Percentiles rank a stretch among this genome's conserved stretches.
Evolutionary conservation across 2,888 invertebrate species (phyloP).

Genomic region (Tetragonula carbonaria): DNA sequence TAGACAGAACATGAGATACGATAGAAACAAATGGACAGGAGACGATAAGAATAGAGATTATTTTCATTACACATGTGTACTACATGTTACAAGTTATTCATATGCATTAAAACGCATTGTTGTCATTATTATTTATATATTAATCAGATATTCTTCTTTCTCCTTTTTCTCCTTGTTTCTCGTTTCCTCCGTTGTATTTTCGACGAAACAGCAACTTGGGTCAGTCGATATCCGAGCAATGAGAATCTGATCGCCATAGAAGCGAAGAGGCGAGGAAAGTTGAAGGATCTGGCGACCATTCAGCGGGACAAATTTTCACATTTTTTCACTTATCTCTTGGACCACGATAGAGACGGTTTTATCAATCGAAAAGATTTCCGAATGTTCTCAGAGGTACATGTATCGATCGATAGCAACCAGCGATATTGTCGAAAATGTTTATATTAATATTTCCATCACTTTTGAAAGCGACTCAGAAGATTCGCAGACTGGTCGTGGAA

Average conservation of each 20-base stretch:
- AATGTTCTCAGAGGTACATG: slow-evolving; percentile 87
- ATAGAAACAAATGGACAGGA: background rate
- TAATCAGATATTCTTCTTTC: background rate
- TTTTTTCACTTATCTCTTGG: slow-evolving; percentile 89
- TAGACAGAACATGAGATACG: background rate
- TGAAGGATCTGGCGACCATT: slow-evolving; percentile 85
- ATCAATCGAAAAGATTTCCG: slow-evolving; percentile 90
- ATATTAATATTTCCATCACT: background rate
- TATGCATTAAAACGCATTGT: too few relatives aligned
- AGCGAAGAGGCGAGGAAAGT: slow-evolving; percentile 26
- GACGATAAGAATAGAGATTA: background rate
- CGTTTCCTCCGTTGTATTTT: background rate
- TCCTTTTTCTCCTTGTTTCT: slow-evolving; percentile 1
- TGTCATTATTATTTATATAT: background rate
- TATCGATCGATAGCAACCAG: background rate
- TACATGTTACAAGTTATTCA: background rate
- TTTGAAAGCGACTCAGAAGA: slow-evolving; percentile 86
- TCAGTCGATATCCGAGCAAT: slow-evolving; percentile 88
- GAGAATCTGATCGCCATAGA: slow-evolving; percentile 80
- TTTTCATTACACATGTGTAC: background rate
- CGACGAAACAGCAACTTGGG: slow-evolving; percentile 88
- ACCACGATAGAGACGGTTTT: slow-evolving; percentile 90
- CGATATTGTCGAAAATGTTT: background rate
- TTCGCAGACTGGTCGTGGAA: slow-evolving; percentile 91
- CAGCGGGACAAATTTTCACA: slow-evolving; percentile 90